phyloP scores from a whole-genome alignment of 2,113 vertebrate species.

The Globicephala melas region DNA sequence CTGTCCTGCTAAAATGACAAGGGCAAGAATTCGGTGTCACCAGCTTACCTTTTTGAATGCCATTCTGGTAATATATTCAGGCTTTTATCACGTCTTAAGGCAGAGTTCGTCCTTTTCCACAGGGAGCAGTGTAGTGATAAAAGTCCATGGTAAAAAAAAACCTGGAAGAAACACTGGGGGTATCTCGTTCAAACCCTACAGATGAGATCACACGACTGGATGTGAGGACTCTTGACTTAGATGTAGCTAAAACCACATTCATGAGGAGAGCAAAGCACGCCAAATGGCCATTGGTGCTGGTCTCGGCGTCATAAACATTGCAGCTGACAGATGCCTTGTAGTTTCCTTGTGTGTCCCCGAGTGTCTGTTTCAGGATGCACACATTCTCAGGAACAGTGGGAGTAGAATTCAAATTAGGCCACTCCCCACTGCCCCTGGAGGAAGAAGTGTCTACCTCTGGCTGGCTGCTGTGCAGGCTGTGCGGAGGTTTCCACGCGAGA shows the following conservation, averaged over 20 bases:
- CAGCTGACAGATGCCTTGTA: not conserved
- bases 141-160: not conserved
- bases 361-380: not conserved
- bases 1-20: not conserved
- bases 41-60: not conserved
- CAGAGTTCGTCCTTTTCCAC: not conserved
- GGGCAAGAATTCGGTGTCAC: not conserved
- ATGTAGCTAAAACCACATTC: not conserved
- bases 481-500: not conserved
- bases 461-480: not conserved
- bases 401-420: not conserved
- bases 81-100: not conserved
- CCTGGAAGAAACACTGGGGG: not conserved
- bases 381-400: not conserved
- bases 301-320: not conserved
- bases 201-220: not conserved
- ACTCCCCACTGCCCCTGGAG: not conserved
- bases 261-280: not conserved
- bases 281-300: not conserved
- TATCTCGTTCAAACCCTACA: not conserved
- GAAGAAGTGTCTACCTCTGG: not conserved
- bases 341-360: not conserved
- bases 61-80: not conserved
- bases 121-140: not conserved
- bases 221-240: not conserved